Conservation (phyloP, 2,888 invertebrate species). For the Trypoxylon attenuatum region DNA sequence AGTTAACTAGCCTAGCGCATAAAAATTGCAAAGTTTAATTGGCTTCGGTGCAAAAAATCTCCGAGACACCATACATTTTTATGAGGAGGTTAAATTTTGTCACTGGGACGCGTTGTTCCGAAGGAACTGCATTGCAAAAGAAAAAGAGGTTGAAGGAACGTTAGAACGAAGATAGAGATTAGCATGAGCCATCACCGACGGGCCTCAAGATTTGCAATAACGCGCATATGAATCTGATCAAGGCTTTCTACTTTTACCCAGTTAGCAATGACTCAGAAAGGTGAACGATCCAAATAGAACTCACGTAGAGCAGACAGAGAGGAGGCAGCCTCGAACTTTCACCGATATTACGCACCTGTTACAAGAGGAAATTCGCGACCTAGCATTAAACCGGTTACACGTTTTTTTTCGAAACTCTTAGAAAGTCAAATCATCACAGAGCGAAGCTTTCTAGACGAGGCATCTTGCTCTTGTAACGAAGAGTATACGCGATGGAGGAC, state of each 20-base stretch:
- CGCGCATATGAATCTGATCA: background rate
- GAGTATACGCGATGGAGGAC: no score
- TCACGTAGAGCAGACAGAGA: background rate
- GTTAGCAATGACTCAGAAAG: constrained; percentile 28
- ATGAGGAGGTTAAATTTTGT: no score
- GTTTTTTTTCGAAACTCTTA: background rate
- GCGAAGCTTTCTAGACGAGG: constrained; percentile 10
- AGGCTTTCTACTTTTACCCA: constrained; percentile 35
- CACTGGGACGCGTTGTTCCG: no score
- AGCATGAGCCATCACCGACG: background rate
- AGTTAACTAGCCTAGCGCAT: no score
- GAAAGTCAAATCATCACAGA: constrained; percentile 12
- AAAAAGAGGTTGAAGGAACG: no score
- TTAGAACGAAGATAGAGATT: background rate
- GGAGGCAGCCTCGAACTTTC: constrained; percentile 30
- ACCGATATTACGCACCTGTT: constrained; percentile 31
- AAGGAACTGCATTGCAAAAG: no score
- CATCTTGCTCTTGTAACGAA: no score
- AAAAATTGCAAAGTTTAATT: no score
- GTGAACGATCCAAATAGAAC: constrained; percentile 34
- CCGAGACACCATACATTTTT: no score
- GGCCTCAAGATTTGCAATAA: background rate
- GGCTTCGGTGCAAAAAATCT: no score
- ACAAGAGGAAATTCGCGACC: constrained; percentile 11
- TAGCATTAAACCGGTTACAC: background rate